These are phyloP conservation scores for Drosophila leonis DNA, from an alignment of 2,888 invertebrate species.

Conservation along the genomic window DNA sequence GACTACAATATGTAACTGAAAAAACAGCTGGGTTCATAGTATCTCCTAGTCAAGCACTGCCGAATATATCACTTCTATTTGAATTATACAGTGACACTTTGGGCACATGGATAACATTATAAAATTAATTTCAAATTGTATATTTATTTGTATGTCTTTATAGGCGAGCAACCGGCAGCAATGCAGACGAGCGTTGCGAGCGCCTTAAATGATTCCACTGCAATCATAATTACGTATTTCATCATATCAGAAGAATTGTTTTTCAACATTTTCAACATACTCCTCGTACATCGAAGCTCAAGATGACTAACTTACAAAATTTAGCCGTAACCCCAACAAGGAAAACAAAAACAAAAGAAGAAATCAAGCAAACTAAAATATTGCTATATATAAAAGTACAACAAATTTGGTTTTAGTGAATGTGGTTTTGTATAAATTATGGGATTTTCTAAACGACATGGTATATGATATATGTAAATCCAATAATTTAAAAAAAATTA, in stretches of 20 bases:
- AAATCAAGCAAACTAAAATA: neutral
- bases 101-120: too few relatives aligned
- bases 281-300: constrained; percentile 47
- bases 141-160: neutral
- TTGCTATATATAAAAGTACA: constrained; percentile 24
- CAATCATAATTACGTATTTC: constrained; percentile 79
- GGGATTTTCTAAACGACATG: neutral
- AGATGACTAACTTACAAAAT: constrained; percentile 64
- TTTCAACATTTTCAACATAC: constrained; percentile 59
- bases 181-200: constrained; percentile 91
- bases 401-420: neutral
- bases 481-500: neutral
- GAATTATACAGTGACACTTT: too few relatives aligned
- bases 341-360: neutral
- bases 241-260: constrained; percentile 85
- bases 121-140: too few relatives aligned
- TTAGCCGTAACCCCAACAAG: constrained; percentile 21
- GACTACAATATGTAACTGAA: too few relatives aligned
- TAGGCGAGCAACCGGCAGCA: constrained; percentile 94
- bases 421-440: constrained; percentile 7
- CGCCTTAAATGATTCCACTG: constrained; percentile 65
- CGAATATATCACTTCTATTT: too few relatives aligned
- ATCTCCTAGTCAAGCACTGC: too few relatives aligned
- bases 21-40: too few relatives aligned
- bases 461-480: neutral